Conservation (phyloP, 1,140 invertebrate genomes). For the Triops longicaudatus region DNA sequence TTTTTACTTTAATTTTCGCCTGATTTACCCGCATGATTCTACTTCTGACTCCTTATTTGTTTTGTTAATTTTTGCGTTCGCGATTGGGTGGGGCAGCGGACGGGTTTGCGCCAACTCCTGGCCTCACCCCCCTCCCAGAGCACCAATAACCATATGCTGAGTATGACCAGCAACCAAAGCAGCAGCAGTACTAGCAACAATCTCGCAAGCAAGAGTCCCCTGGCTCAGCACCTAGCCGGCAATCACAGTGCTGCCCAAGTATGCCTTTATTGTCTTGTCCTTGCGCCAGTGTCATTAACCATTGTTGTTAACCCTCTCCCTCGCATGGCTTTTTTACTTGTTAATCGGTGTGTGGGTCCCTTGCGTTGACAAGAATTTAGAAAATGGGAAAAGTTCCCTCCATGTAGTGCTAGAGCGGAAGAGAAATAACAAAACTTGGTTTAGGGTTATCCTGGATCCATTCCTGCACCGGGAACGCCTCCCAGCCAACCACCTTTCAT, state of each 20-base stretch:
- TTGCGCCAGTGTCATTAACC: background rate
- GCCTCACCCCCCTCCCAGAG: conserved; percentile 22
- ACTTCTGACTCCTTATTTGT: background rate
- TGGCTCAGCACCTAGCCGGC: conserved; percentile 8
- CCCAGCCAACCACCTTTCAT: background rate
- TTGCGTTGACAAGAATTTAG: too few relatives aligned
- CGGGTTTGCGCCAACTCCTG: conserved; percentile 25
- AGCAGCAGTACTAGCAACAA: background rate
- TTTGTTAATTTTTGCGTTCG: background rate
- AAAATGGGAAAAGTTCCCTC: too few relatives aligned
- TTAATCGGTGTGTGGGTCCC: background rate
- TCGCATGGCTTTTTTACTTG: background rate
- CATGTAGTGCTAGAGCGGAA: background rate
- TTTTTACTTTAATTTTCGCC: background rate
- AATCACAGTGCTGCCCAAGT: background rate
- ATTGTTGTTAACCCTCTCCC: background rate
- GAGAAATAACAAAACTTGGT: background rate
- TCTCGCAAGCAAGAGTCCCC: background rate
- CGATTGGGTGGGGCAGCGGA: conserved; percentile 19
- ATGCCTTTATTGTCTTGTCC: conserved; percentile 13
- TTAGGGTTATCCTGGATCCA: background rate
- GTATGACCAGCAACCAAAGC: background rate
- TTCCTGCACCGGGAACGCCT: background rate
- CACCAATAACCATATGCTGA: background rate
- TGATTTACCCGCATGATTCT: background rate